Percentiles rank a stretch among this genome's conserved stretches.
Conservation (phyloP, 92 coral and sea anemone species). For the Desmophyllum pertusum region DNA sequence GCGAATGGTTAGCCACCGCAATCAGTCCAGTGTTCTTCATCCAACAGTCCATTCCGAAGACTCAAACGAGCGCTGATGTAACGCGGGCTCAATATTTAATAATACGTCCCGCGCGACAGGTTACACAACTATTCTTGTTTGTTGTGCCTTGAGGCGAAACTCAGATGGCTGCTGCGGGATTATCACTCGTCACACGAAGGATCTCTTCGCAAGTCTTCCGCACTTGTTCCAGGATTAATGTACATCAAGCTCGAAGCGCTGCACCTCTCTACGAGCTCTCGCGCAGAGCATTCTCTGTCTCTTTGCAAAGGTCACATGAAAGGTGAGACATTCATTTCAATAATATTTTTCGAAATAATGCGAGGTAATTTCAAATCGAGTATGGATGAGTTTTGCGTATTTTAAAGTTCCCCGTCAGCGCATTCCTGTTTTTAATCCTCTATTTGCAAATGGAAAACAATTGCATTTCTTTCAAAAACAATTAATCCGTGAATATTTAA, state of each 20-base stretch:
- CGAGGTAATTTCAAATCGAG: background rate
- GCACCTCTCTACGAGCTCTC: conserved; percentile 45
- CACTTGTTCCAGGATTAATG: conserved; percentile 32
- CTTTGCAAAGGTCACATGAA: too few relatives aligned
- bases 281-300: conserved; percentile 60
- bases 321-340: background rate
- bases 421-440: too few relatives aligned
- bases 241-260: conserved; percentile 53
- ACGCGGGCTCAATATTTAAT: conserved; percentile 12
- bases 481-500: too few relatives aligned
- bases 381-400: too few relatives aligned
- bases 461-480: too few relatives aligned
- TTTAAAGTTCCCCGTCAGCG: too few relatives aligned
- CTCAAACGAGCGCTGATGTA: background rate
- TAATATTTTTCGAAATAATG: background rate
- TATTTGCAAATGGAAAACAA: too few relatives aligned
- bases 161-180: conserved; percentile 27
- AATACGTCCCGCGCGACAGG: too few relatives aligned
- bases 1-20: too few relatives aligned
- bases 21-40: background rate
- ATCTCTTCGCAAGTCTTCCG: conserved; percentile 60
- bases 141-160: background rate
- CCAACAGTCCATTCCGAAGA: background rate
- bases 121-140: background rate
- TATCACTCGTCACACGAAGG: conserved; percentile 43